Evolutionary conservation across 2,113 vertebrate genomes (phyloP).

Genomic region (Alosa alosa): DNA sequence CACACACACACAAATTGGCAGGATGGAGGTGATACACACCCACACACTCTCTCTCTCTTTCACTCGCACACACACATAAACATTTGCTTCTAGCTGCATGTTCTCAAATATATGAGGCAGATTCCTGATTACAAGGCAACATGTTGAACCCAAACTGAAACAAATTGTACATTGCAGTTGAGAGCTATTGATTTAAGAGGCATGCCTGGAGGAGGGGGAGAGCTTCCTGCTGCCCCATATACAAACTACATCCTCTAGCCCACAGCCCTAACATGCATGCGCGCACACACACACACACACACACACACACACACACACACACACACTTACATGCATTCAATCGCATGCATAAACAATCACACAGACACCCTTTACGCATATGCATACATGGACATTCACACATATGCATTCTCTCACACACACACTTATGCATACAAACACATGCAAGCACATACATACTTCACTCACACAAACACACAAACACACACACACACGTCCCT

Average conservation of each 20-base stretch:
- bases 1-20: constrained; percentile 9
- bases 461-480: not conserved
- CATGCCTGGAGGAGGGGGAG: not conserved
- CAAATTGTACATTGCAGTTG: not conserved
- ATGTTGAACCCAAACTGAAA: not conserved
- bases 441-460: not conserved
- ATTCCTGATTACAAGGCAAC: not conserved
- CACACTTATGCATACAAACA: not conserved
- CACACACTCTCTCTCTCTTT: not conserved
- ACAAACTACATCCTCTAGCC: not conserved
- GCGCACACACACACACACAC: not conserved
- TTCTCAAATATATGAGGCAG: not conserved
- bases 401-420: not conserved
- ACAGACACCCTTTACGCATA: not conserved
- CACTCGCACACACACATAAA: not conserved
- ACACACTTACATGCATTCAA: not conserved
- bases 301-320: not conserved
- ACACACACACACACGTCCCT: not conserved
- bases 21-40: not conserved
- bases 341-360: not conserved
- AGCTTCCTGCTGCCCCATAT: not conserved
- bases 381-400: not conserved
- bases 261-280: not conserved
- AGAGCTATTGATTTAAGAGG: not conserved
- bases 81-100: not conserved